Conservation (phyloP, 2,797 vertebrate genomes). For the Alauda arvensis region DNA sequence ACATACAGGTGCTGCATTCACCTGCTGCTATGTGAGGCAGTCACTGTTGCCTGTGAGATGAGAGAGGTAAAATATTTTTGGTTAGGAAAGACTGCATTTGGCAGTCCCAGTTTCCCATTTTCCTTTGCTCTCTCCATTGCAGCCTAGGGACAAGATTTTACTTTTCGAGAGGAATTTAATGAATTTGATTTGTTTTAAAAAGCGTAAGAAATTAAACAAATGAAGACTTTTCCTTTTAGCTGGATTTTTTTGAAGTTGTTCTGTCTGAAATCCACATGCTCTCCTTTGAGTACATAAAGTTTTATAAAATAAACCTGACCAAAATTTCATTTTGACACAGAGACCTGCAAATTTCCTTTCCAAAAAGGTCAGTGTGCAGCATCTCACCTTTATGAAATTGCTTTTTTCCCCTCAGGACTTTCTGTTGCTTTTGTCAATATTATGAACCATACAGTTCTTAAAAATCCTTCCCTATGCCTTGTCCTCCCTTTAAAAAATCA, state of each 20-base stretch:
- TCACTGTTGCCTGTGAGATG: not conserved
- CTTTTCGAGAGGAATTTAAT: not conserved
- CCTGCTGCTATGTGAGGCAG: rapidly evolving
- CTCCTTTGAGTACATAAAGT: not conserved
- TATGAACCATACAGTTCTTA: not conserved
- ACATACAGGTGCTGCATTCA: not conserved
- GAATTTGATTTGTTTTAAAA: not conserved
- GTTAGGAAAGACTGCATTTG: not conserved
- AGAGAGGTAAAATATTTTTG: not conserved
- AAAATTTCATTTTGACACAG: not conserved
- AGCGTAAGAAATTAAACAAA: not conserved
- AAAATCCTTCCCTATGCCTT: not conserved
- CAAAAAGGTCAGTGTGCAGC: not conserved
- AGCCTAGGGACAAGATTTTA: not conserved
- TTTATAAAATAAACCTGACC: not conserved
- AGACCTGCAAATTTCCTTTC: not conserved
- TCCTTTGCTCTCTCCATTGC: not conserved
- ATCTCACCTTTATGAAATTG: slow-evolving; percentile 4
- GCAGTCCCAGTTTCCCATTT: not conserved
- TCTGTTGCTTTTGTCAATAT: not conserved
- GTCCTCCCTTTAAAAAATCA: not conserved
- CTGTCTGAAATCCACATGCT: not conserved
- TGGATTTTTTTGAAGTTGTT: not conserved
- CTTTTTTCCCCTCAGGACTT: not conserved
- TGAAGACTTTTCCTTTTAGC: not conserved